Conservation (phyloP, 2,797 vertebrate species). For the Notolabrus celidotus region DNA sequence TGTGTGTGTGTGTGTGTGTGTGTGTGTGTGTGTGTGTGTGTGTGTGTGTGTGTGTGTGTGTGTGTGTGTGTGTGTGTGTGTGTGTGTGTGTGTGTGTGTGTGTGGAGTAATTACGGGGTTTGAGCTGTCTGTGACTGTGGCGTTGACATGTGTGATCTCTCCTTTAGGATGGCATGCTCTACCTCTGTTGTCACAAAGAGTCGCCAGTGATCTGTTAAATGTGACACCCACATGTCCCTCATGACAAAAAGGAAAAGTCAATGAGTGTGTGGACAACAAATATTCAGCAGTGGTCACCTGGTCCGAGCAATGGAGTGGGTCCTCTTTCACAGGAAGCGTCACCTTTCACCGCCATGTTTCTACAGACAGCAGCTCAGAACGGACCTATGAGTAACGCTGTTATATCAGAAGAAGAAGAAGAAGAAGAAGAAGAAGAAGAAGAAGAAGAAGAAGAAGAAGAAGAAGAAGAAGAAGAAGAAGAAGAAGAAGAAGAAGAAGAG, state of each 20-base stretch:
- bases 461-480: no score
- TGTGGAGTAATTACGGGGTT: conserved; percentile 51
- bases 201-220: neutral
- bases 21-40: conserved; percentile 28
- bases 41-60: conserved; percentile 27
- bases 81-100: conserved; percentile 29
- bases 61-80: conserved; percentile 32
- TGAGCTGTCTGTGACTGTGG: conserved; percentile 46
- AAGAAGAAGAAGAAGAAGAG: no score
- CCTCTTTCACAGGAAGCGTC: no score
- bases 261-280: neutral
- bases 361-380: no score
- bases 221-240: neutral
- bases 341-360: no score
- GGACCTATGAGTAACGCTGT: no score
- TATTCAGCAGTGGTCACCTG: neutral
- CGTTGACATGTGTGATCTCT: conserved; percentile 52
- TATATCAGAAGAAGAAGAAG: no score
- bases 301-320: no score
- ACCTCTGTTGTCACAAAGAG: conserved; percentile 7
- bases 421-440: no score
- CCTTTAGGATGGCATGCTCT: conserved; percentile 19
- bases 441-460: no score
- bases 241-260: neutral
- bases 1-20: conserved; percentile 5